Percentiles rank a stretch among this genome's conserved stretches.
Evolutionary conservation across 2,113 vertebrate genomes (phyloP).

Genomic region (Mugil cephalus): DNA sequence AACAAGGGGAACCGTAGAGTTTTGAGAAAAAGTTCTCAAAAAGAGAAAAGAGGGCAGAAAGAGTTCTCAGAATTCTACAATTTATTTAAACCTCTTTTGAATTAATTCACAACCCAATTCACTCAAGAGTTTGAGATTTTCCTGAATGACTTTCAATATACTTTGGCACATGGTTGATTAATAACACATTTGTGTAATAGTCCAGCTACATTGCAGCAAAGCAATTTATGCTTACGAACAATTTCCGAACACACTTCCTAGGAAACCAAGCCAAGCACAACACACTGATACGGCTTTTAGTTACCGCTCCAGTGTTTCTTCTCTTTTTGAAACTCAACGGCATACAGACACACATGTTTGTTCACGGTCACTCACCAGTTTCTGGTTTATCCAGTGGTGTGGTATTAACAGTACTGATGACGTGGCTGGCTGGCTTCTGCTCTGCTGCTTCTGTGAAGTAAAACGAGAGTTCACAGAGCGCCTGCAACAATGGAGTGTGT

Average conservation of each 20-base stretch:
- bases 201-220: constrained; percentile 2
- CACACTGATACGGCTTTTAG: neutral
- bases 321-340: neutral
- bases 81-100: too few species aligned
- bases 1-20: too few species aligned
- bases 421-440: constrained; percentile 48
- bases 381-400: constrained; percentile 83
- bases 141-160: neutral
- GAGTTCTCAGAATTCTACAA: too few species aligned
- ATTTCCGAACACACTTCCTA: constrained; percentile 6
- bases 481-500: too few species aligned
- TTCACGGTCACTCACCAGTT: constrained; percentile 82
- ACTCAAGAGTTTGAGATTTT: neutral
- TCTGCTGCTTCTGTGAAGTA: constrained; percentile 74
- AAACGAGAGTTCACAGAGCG: neutral
- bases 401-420: constrained; percentile 75
- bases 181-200: constrained; percentile 24
- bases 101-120: neutral
- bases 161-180: constrained; percentile 18
- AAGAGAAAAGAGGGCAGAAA: too few species aligned
- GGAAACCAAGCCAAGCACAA: constrained; percentile 10
- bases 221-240: neutral
- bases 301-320: too few species aligned
- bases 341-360: neutral
- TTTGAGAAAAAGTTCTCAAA: too few species aligned